These are phyloP conservation scores for Callosobruchus maculatus DNA, from an alignment of 2,888 invertebrate genomes.

Conservation along the genomic window DNA sequence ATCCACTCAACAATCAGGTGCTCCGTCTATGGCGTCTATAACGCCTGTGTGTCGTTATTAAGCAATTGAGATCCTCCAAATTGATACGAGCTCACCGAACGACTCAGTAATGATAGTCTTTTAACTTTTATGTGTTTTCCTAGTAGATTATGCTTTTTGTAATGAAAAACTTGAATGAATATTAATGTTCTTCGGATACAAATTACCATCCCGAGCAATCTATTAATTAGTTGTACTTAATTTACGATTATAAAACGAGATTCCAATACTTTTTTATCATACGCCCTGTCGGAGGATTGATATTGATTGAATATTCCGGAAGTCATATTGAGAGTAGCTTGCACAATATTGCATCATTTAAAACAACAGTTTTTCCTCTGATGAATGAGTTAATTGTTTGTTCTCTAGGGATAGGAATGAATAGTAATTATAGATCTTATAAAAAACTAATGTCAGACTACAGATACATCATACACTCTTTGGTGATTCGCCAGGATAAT, in stretches of 20 bases:
- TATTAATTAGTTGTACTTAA: conserved; percentile 1
- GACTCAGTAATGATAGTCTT: conserved; percentile 40
- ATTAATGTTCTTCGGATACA: conserved; percentile 6
- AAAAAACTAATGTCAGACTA: too few relatives aligned
- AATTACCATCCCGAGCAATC: conserved; percentile 1
- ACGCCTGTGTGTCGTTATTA: conserved; percentile 28
- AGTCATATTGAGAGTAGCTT: background rate
- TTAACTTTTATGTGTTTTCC: conserved; percentile 39
- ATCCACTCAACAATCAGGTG: conserved; percentile 4
- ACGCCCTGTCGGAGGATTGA: background rate
- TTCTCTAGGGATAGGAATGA: too few relatives aligned
- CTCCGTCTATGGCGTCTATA: conserved; percentile 10
- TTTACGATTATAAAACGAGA: background rate
- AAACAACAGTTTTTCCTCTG: too few relatives aligned
- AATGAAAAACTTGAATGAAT: conserved; percentile 6
- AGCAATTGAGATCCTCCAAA: conserved; percentile 42
- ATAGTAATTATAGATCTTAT: too few relatives aligned
- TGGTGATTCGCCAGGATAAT: too few relatives aligned
- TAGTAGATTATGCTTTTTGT: conserved; percentile 10
- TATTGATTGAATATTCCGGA: background rate
- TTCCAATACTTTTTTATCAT: background rate
- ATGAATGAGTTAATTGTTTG: too few relatives aligned
- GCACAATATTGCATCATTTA: too few relatives aligned
- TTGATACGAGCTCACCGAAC: conserved; percentile 43
- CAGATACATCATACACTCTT: too few relatives aligned